Base-by-base conservation (phyloP, 1,140 invertebrate species). In the Gryon sp. region DNA sequence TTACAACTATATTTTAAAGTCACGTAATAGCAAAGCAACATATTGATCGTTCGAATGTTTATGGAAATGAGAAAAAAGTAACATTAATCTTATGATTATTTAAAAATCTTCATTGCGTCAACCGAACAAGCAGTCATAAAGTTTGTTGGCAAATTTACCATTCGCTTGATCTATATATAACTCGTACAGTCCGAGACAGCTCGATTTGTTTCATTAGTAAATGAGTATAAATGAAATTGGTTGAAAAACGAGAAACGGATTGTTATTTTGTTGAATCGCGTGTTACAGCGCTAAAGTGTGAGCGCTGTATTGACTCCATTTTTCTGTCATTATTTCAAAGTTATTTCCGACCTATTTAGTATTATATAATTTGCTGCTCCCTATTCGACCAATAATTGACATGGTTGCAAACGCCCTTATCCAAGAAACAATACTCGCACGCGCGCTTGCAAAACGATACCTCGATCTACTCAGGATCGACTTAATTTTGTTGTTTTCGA, bases 301-400 rank as follows among this genome's bases (percentile, higher is more conserved):
- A 43, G 16, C 6, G 20, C 40, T 46, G 36, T 59, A 52, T 38
- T 45, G 34, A 11, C 14, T 55, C 18, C 24, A 57, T 52, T 69
- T 77, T 77, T 70, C 36, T 65, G 28, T 34, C 28, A 69, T 45
- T 48, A 59, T 59, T 70, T 11, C 57, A 43, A 12, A 32, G 19
- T 59, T 18, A 38, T 70, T 70, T 76, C 74, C 68, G 66, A 66
- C 68, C 75, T 68, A 72, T 62, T 55, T 77, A 62, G 65, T 66
- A 28, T 15, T 34, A 14, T 72, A 62, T 72, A 77, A 72, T 77
- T 77, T 72, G 40, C 75, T 69, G 72, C 40, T 60, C 72, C 62
- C 57, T 57, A 46, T 66, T 55, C 34, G 32, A 38, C 34, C 40
- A 57, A 72, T 77, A 77, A 77, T 66, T 77, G 66, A 69, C 66